Conservation (phyloP, 2,888 invertebrate genomes). For the Syrista parreyssii region DNA sequence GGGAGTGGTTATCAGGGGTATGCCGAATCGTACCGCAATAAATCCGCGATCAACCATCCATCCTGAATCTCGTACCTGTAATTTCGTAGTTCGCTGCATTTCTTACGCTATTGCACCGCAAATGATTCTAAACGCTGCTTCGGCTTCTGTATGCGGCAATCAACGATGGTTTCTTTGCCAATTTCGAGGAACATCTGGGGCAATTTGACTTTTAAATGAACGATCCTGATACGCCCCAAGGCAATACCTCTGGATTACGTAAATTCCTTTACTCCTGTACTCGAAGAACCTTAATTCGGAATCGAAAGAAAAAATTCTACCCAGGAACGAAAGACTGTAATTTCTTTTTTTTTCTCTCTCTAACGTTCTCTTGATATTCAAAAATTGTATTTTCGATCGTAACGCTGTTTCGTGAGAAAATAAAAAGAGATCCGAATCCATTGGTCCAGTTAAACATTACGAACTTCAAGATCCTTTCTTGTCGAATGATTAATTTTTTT, state of each 20-base stretch:
- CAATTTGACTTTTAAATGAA: conserved; percentile 62
- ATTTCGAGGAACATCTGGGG: conserved; percentile 62
- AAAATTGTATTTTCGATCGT: not conserved
- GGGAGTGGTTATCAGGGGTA: not conserved
- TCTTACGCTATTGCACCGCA: conserved; percentile 1
- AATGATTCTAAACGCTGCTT: conserved; percentile 21
- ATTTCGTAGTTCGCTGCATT: conserved; percentile 1
- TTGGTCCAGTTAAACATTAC: conserved; percentile 22
- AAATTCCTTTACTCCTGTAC: not conserved
- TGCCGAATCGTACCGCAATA: not conserved
- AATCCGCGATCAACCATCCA: not conserved
- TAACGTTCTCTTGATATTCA: no score
- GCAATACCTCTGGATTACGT: not conserved
- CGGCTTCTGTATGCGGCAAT: conserved; percentile 58
- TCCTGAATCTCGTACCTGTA: conserved; percentile 9
- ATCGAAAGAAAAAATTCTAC: not conserved
- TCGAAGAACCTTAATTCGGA: not conserved
- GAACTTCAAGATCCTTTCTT: conserved; percentile 32
- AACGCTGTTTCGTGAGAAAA: not conserved
- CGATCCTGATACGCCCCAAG: not conserved
- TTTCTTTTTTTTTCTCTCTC: no score
- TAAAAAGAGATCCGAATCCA: conserved; percentile 17
- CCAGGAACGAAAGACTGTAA: no score
- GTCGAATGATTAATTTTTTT: conserved; percentile 30
- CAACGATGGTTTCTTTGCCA: conserved; percentile 56